Conservation (phyloP, 2,888 invertebrate species). For the Mesopsocus fuscifrons region DNA sequence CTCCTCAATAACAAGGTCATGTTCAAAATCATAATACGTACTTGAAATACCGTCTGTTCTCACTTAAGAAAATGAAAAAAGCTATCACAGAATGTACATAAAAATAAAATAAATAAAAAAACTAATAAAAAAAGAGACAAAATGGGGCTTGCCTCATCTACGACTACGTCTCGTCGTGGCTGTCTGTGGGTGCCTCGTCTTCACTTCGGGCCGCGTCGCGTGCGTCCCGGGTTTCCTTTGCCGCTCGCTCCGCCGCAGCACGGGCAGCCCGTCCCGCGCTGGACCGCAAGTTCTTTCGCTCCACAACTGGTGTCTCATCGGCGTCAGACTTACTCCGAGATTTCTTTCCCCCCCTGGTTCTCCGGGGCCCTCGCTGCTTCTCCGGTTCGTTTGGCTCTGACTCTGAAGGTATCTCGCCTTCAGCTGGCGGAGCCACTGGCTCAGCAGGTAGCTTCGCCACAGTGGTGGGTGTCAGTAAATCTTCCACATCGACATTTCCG, state of each 20-base stretch:
- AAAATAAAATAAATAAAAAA: constrained; percentile 14
- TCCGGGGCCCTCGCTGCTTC: constrained; percentile 16
- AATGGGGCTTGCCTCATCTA: constrained; percentile 12
- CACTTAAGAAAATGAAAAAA: constrained; percentile 13
- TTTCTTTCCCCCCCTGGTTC: constrained; percentile 18
- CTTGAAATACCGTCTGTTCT: constrained; percentile 13
- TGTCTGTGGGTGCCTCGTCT: constrained; percentile 5
- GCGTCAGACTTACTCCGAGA: constrained; percentile 22
- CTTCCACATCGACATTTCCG: constrained; percentile 13
- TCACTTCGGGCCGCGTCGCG: too few relatives aligned
- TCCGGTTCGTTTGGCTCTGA: constrained; percentile 13
- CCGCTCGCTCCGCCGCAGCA: constrained; percentile 30
- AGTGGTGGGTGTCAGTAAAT: constrained; percentile 12
- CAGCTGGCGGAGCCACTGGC: constrained; percentile 10
- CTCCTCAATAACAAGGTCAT: constrained; percentile 13
- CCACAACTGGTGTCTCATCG: constrained; percentile 33
- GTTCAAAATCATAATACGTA: constrained; percentile 13
- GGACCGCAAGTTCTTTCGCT: constrained; percentile 35
- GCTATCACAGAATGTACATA: constrained; percentile 18
- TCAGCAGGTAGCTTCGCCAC: constrained; percentile 11
- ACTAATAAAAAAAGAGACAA: constrained; percentile 12
- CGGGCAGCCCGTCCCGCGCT: constrained; percentile 51
- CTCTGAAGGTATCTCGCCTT: constrained; percentile 12
- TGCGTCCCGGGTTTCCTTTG: constrained; percentile 25
- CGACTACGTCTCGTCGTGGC: constrained; percentile 4